phyloP scores from a whole-genome alignment of 2,888 invertebrate species.

The Leptogaster cylindrica region DNA sequence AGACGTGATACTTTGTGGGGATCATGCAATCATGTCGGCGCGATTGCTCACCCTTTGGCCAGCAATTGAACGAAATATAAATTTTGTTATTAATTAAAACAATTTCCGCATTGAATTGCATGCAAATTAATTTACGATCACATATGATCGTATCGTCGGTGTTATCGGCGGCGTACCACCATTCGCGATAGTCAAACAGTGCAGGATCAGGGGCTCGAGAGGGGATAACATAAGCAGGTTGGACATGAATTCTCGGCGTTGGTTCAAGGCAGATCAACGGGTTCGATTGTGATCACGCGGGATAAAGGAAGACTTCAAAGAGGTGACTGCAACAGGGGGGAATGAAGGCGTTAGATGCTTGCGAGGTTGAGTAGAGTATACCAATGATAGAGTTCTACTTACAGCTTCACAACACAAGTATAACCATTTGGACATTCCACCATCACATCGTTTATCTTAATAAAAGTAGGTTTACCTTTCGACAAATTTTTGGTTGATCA shows the following conservation, averaged over 20 bases:
- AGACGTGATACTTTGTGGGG: conserved; percentile 1
- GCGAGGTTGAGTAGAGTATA: conserved; percentile 3
- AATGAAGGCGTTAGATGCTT: conserved; percentile 1
- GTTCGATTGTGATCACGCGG: conserved; percentile 36
- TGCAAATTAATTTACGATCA: conserved; percentile 52
- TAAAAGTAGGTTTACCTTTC: no score
- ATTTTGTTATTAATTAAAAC: conserved; percentile 51
- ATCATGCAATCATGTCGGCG: background rate
- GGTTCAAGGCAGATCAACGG: conserved; percentile 16
- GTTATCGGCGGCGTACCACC: conserved; percentile 43
- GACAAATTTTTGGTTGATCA: conserved; percentile 39
- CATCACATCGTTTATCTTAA: no score
- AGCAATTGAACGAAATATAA: conserved; percentile 13
- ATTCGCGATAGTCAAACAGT: conserved; percentile 13
- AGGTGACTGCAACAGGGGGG: conserved; percentile 9
- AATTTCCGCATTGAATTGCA: conserved; percentile 50
- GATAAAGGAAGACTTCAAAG: conserved; percentile 5
- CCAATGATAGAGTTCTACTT: no score
- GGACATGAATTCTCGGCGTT: background rate
- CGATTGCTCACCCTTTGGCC: background rate
- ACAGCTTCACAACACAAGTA: conserved; percentile 40
- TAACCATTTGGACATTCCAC: no score
- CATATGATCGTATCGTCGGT: conserved; percentile 45
- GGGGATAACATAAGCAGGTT: conserved; percentile 19
- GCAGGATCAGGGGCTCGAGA: conserved; percentile 11